Conservation (phyloP, 1,140 invertebrate species). For the Popillia japonica region DNA sequence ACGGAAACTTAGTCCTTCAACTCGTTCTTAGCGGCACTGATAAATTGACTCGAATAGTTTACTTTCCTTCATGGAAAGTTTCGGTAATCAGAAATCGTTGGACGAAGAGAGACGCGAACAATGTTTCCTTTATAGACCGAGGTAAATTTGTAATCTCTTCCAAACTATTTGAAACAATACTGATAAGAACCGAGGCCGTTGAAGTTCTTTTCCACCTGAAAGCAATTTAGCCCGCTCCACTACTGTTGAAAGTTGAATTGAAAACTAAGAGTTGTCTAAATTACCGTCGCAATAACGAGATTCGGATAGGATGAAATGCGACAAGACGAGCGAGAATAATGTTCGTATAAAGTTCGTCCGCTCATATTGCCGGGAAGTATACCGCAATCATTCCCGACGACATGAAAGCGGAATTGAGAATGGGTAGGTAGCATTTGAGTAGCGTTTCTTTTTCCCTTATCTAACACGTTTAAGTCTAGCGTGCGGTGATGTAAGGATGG, state of each 20-base stretch:
- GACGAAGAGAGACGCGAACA: background rate
- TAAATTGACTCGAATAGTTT: slow-evolving; percentile 16
- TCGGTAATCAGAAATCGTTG: slow-evolving; percentile 20
- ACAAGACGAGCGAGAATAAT: background rate
- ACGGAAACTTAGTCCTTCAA: background rate
- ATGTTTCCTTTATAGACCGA: background rate
- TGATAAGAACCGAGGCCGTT: background rate
- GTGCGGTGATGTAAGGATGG: background rate
- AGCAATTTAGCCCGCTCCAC: background rate
- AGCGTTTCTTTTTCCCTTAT: background rate
- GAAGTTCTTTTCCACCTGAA: slow-evolving; percentile 19
- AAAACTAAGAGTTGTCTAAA: slow-evolving; percentile 18
- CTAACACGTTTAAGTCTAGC: background rate
- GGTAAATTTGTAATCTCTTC: slow-evolving; percentile 28
- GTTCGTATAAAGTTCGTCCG: background rate
- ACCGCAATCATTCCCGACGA: background rate
- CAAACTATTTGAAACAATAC: slow-evolving; percentile 26
- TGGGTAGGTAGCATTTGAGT: background rate
- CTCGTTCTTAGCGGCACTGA: background rate
- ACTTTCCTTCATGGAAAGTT: slow-evolving; percentile 1
- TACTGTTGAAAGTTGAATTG: slow-evolving; percentile 8
- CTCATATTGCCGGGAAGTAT: background rate
- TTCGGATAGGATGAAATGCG: background rate
- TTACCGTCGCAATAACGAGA: slow-evolving; percentile 9
- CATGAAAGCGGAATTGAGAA: background rate